Conservation (phyloP, 2,113 vertebrate species). For the Micronycteris hirsuta region DNA sequence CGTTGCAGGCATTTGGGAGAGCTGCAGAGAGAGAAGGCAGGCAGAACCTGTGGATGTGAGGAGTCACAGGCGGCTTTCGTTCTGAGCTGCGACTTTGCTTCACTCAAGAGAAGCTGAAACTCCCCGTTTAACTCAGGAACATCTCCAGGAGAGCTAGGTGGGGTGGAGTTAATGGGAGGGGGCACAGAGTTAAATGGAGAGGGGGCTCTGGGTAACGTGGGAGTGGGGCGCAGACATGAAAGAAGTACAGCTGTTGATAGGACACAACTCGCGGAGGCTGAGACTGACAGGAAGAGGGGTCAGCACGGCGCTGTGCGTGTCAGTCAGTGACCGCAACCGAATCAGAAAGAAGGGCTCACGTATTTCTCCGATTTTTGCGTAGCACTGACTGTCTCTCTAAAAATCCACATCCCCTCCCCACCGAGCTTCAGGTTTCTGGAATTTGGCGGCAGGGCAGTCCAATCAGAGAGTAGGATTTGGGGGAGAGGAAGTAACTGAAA, state of each 20-base stretch:
- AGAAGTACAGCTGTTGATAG: neutral
- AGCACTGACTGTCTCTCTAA: conserved; percentile 1
- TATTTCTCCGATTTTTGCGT: neutral
- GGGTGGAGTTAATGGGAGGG: no score
- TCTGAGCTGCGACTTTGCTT: neutral
- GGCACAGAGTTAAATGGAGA: neutral
- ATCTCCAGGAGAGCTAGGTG: neutral
- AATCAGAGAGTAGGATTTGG: conserved; percentile 22
- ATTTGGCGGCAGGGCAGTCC: conserved; percentile 12
- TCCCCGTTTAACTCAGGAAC: neutral
- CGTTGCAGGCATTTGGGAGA: neutral
- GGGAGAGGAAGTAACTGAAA: conserved; percentile 56
- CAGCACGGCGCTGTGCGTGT: neutral
- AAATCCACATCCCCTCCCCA: neutral
- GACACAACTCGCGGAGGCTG: neutral
- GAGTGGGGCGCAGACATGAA: neutral
- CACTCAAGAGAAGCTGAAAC: neutral
- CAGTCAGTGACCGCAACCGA: neutral
- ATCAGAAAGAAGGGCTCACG: neutral
- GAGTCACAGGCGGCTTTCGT: neutral
- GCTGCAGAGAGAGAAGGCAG: neutral
- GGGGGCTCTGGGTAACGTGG: neutral
- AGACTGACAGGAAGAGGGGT: neutral
- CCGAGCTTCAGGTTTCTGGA: neutral
- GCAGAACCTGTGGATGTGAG: neutral